Evolutionary conservation across 2,113 vertebrate species (phyloP).

Genomic region (Xiphophorus hellerii): DNA sequence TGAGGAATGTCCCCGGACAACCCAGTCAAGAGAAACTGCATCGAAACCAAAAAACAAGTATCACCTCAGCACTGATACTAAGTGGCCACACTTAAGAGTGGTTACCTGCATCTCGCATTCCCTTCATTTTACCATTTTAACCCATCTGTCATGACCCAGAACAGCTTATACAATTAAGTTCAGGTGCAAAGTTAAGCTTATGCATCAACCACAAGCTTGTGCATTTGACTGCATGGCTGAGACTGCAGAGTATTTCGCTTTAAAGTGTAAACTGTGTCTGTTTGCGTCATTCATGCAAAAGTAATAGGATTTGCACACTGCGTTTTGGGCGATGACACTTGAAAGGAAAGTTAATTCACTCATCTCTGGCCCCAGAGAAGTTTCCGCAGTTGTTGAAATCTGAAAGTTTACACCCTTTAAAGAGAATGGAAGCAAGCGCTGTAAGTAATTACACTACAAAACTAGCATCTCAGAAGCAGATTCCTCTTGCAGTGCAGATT

Average conservation of each 20-base stretch:
- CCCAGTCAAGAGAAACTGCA: constrained; percentile 68
- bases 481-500: background rate
- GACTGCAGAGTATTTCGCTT: constrained; percentile 33
- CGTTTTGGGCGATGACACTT: background rate
- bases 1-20: constrained; percentile 81
- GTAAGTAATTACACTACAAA: background rate
- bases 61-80: constrained; percentile 61
- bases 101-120: constrained; percentile 47
- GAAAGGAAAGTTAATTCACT: constrained; percentile 3
- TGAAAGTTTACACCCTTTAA: background rate
- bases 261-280: constrained; percentile 51
- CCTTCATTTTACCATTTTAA: constrained; percentile 43
- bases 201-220: background rate
- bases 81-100: constrained; percentile 39
- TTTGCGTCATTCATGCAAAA: constrained; percentile 37
- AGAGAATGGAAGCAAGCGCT: background rate
- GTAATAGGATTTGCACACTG: constrained; percentile 7
- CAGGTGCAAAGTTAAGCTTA: background rate
- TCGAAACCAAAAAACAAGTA: constrained; percentile 78
- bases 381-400: background rate
- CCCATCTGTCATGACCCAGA: constrained; percentile 51
- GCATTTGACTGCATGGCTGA: constrained; percentile 23
- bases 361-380: background rate
- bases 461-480: background rate
- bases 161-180: constrained; percentile 20